These are phyloP conservation scores for Montipora sp. DNA, from an alignment of 64 coral and sea anemone species.

Conservation along the genomic window DNA sequence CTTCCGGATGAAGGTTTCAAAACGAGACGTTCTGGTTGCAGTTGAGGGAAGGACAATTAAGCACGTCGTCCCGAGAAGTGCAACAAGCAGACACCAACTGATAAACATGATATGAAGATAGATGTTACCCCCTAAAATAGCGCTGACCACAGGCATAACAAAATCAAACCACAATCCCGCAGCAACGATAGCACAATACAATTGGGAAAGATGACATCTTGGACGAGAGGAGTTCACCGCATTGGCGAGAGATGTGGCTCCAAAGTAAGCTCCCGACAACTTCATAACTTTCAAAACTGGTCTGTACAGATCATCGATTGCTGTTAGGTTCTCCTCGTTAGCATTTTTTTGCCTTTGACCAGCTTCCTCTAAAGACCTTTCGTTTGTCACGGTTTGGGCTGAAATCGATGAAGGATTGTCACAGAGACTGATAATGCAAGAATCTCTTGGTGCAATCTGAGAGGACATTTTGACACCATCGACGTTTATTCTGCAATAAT, in stretches of 20 bases:
- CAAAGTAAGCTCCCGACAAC: background rate
- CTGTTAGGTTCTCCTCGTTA: background rate
- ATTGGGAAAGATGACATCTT: background rate
- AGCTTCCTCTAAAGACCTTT: too few relatives aligned
- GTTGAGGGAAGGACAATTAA: background rate
- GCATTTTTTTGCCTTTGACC: background rate
- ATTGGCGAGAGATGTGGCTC: background rate
- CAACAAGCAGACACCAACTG: background rate
- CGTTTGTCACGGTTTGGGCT: too few relatives aligned
- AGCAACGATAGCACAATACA: background rate
- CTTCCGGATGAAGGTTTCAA: background rate
- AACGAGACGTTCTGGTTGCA: background rate
- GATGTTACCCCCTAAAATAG: background rate
- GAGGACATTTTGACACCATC: too few relatives aligned
- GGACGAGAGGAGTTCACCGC: too few relatives aligned
- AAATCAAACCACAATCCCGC: conserved; percentile 18
- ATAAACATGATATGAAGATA: background rate
- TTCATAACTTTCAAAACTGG: background rate
- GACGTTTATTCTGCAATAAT: too few relatives aligned
- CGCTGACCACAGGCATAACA: background rate
- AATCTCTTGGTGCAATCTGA: too few relatives aligned
- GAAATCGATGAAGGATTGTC: too few relatives aligned
- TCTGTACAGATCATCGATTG: background rate
- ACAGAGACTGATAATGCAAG: too few relatives aligned
- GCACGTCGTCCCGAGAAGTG: background rate